Conservation (phyloP, 2,113 vertebrate genomes). For the Nematolebias whitei region DNA sequence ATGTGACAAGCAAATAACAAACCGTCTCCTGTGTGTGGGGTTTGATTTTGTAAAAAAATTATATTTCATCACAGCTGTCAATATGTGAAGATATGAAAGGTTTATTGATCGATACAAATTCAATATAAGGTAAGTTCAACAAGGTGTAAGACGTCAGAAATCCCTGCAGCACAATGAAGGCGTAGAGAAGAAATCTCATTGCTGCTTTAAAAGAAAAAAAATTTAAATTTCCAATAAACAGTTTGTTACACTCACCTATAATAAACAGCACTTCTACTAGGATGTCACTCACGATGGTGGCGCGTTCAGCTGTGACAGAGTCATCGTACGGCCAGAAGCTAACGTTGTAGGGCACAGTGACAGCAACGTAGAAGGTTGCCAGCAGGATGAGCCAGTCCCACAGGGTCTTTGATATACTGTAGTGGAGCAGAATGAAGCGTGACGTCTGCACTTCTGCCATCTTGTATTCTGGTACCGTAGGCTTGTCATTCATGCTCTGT, state of each 20-base stretch:
- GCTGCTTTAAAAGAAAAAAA: too few species aligned
- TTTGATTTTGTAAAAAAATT: too few species aligned
- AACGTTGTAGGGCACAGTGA: constrained; percentile 96
- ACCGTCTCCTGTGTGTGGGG: too few species aligned
- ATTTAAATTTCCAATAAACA: too few species aligned
- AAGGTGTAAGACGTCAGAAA: too few species aligned
- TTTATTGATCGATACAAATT: too few species aligned
- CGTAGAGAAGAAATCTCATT: neutral
- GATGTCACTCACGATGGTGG: constrained; percentile 92
- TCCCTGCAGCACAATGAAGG: neutral
- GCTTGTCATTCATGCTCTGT: constrained; percentile 89
- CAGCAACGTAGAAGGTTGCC: constrained; percentile 95
- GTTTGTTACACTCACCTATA: constrained; percentile 85
- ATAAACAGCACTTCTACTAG: constrained; percentile 97
- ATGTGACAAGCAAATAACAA: too few species aligned
- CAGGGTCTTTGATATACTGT: constrained; percentile 92
- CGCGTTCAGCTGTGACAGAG: constrained; percentile 80
- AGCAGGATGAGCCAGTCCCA: constrained; percentile 98
- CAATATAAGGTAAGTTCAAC: too few species aligned
- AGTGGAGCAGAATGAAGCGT: constrained; percentile 96
- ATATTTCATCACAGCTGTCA: too few species aligned
- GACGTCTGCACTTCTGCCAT: constrained; percentile 92
- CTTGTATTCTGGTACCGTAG: constrained; percentile 93
- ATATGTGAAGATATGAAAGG: too few species aligned
- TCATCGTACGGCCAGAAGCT: constrained; percentile 91